These are phyloP conservation scores for Hermetia illucens DNA, from an alignment of 1,140 invertebrate species.

Conservation along the genomic window DNA sequence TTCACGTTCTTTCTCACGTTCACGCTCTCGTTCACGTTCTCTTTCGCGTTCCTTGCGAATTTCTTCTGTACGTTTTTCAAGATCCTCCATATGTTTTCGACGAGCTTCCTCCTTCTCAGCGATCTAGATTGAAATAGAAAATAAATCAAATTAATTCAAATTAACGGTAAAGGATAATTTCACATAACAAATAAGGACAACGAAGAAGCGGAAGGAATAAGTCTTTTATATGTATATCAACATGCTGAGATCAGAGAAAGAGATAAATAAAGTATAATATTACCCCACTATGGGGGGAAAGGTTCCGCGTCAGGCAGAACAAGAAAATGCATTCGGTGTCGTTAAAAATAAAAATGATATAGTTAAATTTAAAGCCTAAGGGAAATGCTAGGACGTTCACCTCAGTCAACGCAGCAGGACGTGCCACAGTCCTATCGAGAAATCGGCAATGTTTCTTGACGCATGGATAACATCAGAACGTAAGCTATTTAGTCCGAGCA, in stretches of 20 bases:
- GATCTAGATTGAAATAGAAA: too few species aligned
- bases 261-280: constrained; percentile 2
- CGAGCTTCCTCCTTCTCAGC: constrained; percentile 74
- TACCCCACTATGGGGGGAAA: not conserved
- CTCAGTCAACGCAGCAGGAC: too few species aligned
- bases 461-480: too few species aligned
- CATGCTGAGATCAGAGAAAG: too few species aligned
- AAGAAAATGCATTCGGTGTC: constrained; percentile 4
- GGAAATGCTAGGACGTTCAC: too few species aligned
- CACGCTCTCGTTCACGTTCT: constrained; percentile 12
- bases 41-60: constrained; percentile 34
- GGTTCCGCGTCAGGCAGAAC: not conserved
- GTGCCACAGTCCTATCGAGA: too few species aligned
- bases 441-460: too few species aligned
- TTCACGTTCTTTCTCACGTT: constrained; percentile 6
- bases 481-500: too few species aligned
- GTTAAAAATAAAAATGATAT: not conserved
- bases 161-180: constrained; percentile 17
- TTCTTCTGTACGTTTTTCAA: constrained; percentile 61
- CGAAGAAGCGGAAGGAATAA: not conserved
- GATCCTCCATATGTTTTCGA: constrained; percentile 70
- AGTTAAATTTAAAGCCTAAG: not conserved
- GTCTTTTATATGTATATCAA: not conserved
- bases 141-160: too few species aligned
- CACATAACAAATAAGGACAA: constrained; percentile 6